Evolutionary conservation across 2,113 vertebrate species (phyloP), one percentile per base, ranked within the genome.

Genomic region (Indicator indicator): DNA sequence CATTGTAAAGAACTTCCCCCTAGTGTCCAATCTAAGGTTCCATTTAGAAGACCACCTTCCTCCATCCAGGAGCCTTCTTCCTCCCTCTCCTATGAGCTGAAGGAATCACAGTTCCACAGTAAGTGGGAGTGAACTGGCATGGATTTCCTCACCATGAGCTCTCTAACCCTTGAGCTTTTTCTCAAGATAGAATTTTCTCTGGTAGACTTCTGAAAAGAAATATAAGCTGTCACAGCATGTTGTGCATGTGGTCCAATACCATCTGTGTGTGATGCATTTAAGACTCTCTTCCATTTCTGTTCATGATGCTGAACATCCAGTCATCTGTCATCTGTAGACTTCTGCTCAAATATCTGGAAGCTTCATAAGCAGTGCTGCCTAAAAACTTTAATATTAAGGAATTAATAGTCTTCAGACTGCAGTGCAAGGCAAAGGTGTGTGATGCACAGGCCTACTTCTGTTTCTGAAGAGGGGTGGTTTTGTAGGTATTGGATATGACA

Each of bases 261-360:
- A 75, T 6, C 32, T 70, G 4, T 19, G 9, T 23, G 13, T 42
- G 75, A 68, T 52, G 24, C 65, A 59, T 11, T 26, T 42, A 64
- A 81, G 7, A 15, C 3, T 15, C 36, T 77, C 46, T 60, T n/a
- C 18, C 42, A 40, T 26, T 70, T 72, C 26, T 24, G 20, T 12
- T 32, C 0, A 1, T 38, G 65, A 42, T 0, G 0, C 56, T 54
- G 42, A 44, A 68, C 23, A 44, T 48, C 16, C 33, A 60, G 16
- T 52, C 30, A 21, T 1, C 6, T 48, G 19, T 19, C 38, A 71
- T 5, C 3, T 16, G 6, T 38, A 56, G 48, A 56, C 16, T 88
- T 59, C 38, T 71, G 56, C 20, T 84, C 28, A n/a, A 60, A 10
- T 33, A 19, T 27, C 21, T 60, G 19, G 55, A 56, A 89, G 27